Percentiles rank a stretch among this genome's conserved stretches.
These are phyloP conservation scores for Panthera leo DNA, from an alignment of 2,113 vertebrate species.

Conservation along the genomic window DNA sequence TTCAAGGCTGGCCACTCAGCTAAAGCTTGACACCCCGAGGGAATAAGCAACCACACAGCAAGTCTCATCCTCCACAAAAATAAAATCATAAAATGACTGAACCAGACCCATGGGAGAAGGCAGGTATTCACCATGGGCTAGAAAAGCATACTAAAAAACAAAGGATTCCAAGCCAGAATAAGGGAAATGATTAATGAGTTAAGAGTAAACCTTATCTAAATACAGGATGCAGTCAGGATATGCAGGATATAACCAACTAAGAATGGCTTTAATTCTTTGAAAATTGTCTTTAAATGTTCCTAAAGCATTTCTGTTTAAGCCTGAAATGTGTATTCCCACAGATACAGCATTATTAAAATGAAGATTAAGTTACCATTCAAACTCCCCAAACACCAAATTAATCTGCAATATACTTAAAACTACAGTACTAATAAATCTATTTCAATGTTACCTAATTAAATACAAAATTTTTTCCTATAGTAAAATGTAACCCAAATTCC, in stretches of 20 bases:
- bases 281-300: not conserved
- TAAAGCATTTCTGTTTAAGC: slow-evolving; percentile 30
- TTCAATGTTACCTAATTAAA: not conserved
- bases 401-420: not conserved
- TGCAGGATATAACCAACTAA: not conserved
- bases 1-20: not conserved
- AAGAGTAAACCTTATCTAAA: not conserved
- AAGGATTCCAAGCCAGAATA: not conserved
- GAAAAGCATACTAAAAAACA: not conserved
- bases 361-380: not conserved
- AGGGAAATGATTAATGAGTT: not conserved
- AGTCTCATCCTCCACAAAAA: not conserved
- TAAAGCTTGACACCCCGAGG: not conserved
- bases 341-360: not conserved
- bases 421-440: not conserved
- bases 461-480: not conserved
- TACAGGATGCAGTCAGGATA: not conserved
- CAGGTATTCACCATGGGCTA: rapidly evolving
- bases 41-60: not conserved
- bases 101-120: not conserved
- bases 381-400: not conserved
- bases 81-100: not conserved
- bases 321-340: slow-evolving; percentile 14
- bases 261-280: not conserved
- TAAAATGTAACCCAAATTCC: not conserved